phyloP scores from a whole-genome alignment of 2,888 invertebrate genomes.

The Ectemnius continuus region DNA sequence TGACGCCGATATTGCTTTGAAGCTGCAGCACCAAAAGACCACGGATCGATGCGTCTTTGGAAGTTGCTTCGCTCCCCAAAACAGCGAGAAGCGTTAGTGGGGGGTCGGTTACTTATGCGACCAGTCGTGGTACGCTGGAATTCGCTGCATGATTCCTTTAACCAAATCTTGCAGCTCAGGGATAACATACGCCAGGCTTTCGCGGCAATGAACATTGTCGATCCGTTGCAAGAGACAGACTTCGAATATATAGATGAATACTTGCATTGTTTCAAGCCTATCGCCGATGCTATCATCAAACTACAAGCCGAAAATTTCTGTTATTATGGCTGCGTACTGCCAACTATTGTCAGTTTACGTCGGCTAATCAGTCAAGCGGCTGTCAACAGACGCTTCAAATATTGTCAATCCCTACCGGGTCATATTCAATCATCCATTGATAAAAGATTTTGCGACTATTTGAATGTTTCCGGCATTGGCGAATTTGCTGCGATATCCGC shows the following conservation, averaged over 20 bases:
- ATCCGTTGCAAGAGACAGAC: background rate
- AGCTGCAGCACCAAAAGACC: background rate
- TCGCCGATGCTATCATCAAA: background rate
- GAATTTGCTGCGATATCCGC: background rate
- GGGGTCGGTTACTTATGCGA: background rate
- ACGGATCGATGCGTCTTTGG: background rate
- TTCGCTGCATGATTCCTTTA: background rate
- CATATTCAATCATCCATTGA: background rate
- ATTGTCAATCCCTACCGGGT: background rate
- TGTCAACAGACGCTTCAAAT: no score
- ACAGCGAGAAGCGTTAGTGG: background rate
- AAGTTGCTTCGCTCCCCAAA: background rate
- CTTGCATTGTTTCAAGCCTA: background rate
- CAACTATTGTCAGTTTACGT: no score
- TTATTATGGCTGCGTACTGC: no score
- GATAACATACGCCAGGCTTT: background rate
- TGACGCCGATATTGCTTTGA: background rate
- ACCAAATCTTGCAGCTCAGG: background rate
- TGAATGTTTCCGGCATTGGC: background rate
- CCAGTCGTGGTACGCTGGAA: background rate
- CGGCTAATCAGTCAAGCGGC: no score
- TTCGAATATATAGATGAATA: background rate
- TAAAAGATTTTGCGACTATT: background rate
- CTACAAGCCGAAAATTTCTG: no score
- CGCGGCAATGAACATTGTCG: background rate